These are phyloP conservation scores for Dastarcus helophoroides DNA, from an alignment of 2,888 invertebrate species.

Conservation along the genomic window DNA sequence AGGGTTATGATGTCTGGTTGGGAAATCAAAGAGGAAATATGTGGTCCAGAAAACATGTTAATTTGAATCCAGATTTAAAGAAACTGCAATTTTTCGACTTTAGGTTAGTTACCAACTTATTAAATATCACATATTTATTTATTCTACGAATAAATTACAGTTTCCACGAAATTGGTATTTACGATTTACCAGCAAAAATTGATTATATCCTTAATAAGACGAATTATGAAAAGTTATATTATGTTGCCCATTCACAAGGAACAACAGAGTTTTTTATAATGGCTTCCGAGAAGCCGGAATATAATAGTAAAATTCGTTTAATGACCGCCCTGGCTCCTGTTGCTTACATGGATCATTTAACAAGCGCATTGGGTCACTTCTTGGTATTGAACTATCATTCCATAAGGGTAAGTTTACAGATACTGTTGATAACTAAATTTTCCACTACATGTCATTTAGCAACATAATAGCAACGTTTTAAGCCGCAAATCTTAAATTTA, in stretches of 20 bases:
- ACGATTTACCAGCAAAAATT: conserved; percentile 66
- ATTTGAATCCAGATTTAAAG: conserved; percentile 15
- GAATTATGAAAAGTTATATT: conserved; percentile 48
- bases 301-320: conserved; percentile 48
- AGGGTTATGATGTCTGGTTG: conserved; percentile 41
- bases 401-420: too few relatives aligned
- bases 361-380: too few relatives aligned
- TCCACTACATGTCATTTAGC: too few relatives aligned
- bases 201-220: conserved; percentile 50
- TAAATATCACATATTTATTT: not conserved
- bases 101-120: conserved; percentile 1
- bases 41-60: conserved; percentile 37
- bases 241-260: conserved; percentile 67
- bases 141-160: conserved; percentile 32
- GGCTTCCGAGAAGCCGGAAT: conserved; percentile 46
- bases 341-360: conserved; percentile 42
- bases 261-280: conserved; percentile 53
- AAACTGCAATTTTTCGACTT: conserved; percentile 1
- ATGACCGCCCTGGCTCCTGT: conserved; percentile 57
- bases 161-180: conserved; percentile 67
- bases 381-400: too few relatives aligned
- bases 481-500: too few relatives aligned
- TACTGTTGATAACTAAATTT: too few relatives aligned
- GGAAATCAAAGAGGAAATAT: conserved; percentile 45
- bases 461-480: too few relatives aligned